Percentiles rank a stretch among this genome's conserved stretches.
Evolutionary conservation across 2,797 vertebrate species (phyloP).

Genomic region (Allobates femoralis): DNA sequence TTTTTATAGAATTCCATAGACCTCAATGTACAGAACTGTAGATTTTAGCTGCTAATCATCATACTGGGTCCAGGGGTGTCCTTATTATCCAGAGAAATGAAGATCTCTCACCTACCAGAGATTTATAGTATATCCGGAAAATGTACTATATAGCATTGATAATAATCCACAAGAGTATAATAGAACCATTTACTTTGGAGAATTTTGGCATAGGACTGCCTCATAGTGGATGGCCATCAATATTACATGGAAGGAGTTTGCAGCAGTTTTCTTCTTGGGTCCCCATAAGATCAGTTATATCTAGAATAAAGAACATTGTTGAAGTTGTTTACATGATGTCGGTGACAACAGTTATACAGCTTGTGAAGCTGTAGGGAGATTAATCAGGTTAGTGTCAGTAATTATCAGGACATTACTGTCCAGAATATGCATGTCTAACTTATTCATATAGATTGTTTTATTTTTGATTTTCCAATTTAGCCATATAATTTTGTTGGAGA

Average conservation of each 20-base stretch:
- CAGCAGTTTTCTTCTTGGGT: not conserved
- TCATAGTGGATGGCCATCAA: not conserved
- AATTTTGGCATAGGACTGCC: conserved; percentile 24
- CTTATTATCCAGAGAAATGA: not conserved
- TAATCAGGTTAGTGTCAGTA: no score
- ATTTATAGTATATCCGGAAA: not conserved
- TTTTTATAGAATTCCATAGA: no score
- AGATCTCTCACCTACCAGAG: not conserved
- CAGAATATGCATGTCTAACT: no score
- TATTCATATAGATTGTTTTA: no score
- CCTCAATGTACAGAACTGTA: no score
- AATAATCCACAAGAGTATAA: not conserved
- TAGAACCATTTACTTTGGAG: not conserved
- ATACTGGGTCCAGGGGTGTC: no score
- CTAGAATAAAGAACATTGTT: conserved; percentile 3
- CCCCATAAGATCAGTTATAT: not conserved
- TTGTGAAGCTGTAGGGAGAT: not conserved
- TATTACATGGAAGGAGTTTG: conserved; percentile 1
- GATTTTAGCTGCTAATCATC: no score
- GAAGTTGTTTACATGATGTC: not conserved
- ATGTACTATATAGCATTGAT: not conserved
- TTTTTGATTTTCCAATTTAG: no score
- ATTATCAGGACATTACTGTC: no score
- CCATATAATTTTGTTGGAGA: no score
- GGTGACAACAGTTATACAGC: not conserved